Percentiles rank a stretch among this genome's conserved stretches.
Conservation (phyloP, 2,113 vertebrate genomes). For the Felis chaus region DNA sequence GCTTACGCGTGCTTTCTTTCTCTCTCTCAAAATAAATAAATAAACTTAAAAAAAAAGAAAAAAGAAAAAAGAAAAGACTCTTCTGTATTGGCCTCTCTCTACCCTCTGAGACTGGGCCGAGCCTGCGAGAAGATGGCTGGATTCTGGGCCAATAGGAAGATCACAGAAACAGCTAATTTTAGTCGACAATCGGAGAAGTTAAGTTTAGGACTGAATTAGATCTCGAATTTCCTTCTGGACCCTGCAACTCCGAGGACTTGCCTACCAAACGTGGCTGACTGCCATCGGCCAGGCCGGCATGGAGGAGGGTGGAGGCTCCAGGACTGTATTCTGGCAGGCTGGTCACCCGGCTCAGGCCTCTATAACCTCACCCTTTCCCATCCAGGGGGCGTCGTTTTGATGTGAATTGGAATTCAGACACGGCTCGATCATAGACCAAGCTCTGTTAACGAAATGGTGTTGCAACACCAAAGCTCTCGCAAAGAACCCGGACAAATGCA, state of each 20-base stretch:
- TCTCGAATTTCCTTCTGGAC: not conserved
- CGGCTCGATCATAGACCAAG: not conserved
- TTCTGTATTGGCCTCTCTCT: not conserved
- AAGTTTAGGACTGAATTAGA: not conserved
- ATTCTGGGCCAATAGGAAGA: not conserved
- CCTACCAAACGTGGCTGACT: not conserved
- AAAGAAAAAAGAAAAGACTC: not conserved
- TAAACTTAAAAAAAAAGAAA: no score
- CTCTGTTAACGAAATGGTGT: not conserved
- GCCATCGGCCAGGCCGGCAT: not conserved
- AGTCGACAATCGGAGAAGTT: not conserved
- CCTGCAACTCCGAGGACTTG: not conserved
- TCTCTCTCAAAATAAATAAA: no score
- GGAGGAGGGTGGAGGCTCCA: not conserved
- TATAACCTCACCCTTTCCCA: not conserved
- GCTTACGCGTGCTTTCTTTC: no score
- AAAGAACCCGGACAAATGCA: not conserved
- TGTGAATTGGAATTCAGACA: not conserved
- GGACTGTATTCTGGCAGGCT: not conserved
- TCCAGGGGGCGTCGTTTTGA: not conserved
- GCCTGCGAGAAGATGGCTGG: not conserved
- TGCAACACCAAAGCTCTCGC: not conserved
- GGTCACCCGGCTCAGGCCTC: not conserved
- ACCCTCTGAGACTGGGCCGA: not conserved
- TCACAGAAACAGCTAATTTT: constrained; percentile 14